Evolutionary conservation across 2,888 invertebrate genomes (phyloP).

Genomic region (Bombyx huttoni): DNA sequence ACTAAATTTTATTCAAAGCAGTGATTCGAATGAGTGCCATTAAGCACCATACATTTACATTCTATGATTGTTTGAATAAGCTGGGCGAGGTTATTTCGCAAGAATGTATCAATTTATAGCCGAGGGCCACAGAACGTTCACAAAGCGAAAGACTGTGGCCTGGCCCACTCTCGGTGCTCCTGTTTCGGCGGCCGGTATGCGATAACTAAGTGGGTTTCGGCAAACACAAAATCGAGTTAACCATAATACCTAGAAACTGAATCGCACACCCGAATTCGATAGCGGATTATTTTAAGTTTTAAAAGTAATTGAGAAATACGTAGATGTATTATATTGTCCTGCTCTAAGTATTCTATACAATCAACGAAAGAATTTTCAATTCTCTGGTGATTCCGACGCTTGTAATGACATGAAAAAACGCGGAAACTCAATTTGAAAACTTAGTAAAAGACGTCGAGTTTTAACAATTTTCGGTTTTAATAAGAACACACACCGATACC

Average conservation of each 20-base stretch:
- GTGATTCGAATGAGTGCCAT: conserved; percentile 6
- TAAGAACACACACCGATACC: no score
- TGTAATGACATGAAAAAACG: no score
- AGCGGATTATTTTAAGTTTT: not conserved
- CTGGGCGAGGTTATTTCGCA: conserved; percentile 66
- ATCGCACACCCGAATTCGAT: not conserved
- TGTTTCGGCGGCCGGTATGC: conserved; percentile 59
- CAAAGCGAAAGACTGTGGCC: conserved; percentile 52
- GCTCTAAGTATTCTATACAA: no score
- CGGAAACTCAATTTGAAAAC: no score
- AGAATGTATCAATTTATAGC: conserved; percentile 65
- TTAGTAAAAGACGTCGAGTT: no score
- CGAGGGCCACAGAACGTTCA: conserved; percentile 49
- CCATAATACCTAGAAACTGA: not conserved
- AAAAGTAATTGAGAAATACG: no score
- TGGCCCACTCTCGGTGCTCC: conserved; percentile 42
- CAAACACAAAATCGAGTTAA: conserved; percentile 7
- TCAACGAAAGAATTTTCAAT: no score
- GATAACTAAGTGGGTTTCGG: conserved; percentile 60
- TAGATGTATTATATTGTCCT: no score
- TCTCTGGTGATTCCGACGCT: no score
- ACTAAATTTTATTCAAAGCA: conserved; percentile 1
- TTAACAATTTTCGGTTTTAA: no score
- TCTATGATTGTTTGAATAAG: conserved; percentile 54
- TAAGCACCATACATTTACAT: conserved; percentile 24